A percentile compares a stretch with the other conserved stretches of the same genome.
These are phyloP conservation scores for Colaptes auratus DNA, from an alignment of 2,113 vertebrate species.

Conservation along the genomic window DNA sequence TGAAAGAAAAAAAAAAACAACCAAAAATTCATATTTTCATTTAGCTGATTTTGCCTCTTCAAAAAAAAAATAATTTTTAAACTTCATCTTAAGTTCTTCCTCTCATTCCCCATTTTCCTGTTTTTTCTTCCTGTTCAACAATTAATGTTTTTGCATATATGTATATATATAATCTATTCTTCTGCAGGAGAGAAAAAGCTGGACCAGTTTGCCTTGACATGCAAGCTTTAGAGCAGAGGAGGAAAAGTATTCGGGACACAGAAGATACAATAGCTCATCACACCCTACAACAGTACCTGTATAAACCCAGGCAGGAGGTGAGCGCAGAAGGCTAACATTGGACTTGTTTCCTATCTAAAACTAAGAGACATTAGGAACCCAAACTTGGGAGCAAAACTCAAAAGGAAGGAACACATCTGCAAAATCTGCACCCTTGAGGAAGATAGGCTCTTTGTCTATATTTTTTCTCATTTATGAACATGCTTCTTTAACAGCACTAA, in stretches of 20 bases:
- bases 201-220: conserved; percentile 91
- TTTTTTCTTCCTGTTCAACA: neutral
- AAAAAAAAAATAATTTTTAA: neutral
- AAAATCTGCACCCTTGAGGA: neutral
- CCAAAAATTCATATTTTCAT: neutral
- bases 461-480: neutral
- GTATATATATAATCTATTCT: neutral
- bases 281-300: conserved; percentile 92
- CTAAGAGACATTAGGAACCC: neutral
- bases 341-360: neutral
- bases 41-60: neutral
- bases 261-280: conserved; percentile 89
- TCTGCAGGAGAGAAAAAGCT: conserved; percentile 81
- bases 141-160: neutral
- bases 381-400: neutral
- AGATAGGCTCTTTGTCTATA: neutral
- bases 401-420: neutral
- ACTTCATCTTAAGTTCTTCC: neutral
- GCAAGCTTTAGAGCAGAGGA: conserved; percentile 85
- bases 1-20: neutral
- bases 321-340: neutral
- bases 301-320: conserved; percentile 92
- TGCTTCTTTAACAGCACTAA: neutral
- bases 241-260: conserved; percentile 78
- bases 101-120: neutral